Base-by-base conservation (phyloP, 2,888 invertebrate species). In the Dasypolia templi region DNA sequence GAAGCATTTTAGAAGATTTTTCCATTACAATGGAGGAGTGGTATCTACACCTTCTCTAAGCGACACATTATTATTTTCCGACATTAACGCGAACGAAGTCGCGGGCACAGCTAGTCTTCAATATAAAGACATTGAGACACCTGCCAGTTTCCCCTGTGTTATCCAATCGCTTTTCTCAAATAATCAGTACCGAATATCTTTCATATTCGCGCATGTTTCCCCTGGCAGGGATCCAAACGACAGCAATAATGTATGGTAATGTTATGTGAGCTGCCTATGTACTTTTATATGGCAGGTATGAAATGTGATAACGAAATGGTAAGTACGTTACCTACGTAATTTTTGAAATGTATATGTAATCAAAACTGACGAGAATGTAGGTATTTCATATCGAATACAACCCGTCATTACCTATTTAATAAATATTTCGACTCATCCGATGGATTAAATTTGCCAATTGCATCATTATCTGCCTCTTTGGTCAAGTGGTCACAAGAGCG, bases 171-270 rank as follows among this genome's bases (percentile, higher is more conserved):
- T 77, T 77, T 63, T 64, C 67, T 78, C 74, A 68, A 78, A 78
- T 59, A 78, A 75, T 79, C 58, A 22, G 56, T 67, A n/a, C 29
- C n/a, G 39, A 71, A 69, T 58, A 63, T 80, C 69, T 70, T 83
- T 84, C 65, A 84, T 72, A 63, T 88, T 80, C 59, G 49, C 35
- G 49, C 71, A 61, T 55, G 72, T 79, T 79, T 46, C 29, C n/a
- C 17, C 42, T 80, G 80, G 80, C 77, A 35, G 22, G 22, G 42
- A 26, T 65, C 80, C 80, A 80, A 80, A 72, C 68, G 77, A 72
- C 26, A 26, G 39, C 68, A 64, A 72, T 76, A 77, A 42, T n/a
- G 32, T 32, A 0, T 49, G 32, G 26, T 61, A 75, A 70, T 80
- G 39, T 68, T 65, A 64, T 49, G 29, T 63, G 56, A 66, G 53